phyloP scores from a whole-genome alignment of 2,888 invertebrate species.

The Trichogramma evanescens region DNA sequence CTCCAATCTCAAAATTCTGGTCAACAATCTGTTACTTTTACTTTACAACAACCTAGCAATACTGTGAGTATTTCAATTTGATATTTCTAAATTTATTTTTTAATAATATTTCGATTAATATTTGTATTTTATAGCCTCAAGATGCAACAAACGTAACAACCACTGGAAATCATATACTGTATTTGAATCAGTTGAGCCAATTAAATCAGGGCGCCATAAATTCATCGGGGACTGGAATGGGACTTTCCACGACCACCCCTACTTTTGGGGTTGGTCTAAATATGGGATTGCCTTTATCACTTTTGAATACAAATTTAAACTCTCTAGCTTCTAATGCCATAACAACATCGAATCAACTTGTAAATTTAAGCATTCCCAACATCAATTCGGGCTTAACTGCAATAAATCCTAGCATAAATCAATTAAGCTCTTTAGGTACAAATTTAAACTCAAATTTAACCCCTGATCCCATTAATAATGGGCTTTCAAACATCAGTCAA shows the following conservation, averaged over 20 bases:
- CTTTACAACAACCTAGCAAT: conserved; percentile 43
- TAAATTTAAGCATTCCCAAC: conserved; percentile 43
- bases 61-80: conserved; percentile 33
- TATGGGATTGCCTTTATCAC: conserved; percentile 46
- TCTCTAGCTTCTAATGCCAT: conserved; percentile 46
- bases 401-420: conserved; percentile 43
- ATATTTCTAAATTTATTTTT: background rate
- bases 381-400: conserved; percentile 43
- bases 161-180: conserved; percentile 46
- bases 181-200: conserved; percentile 45
- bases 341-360: conserved; percentile 45
- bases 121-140: conserved; percentile 33
- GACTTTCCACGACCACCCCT: conserved; percentile 48
- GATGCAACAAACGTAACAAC: conserved; percentile 44
- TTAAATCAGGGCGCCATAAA: conserved; percentile 46
- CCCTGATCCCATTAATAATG: conserved; percentile 43
- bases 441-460: conserved; percentile 41
- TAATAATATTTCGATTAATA: background rate
- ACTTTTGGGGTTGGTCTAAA: conserved; percentile 48
- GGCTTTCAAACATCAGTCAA: conserved; percentile 40
- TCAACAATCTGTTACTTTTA: conserved; percentile 43
- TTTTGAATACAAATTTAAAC: conserved; percentile 43
- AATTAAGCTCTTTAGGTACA: conserved; percentile 41
- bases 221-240: conserved; percentile 47
- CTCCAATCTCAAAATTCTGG: conserved; percentile 43